A percentile compares a stretch with the other conserved stretches of the same genome.
Conservation (phyloP, 2,888 invertebrate genomes). For the Branchellion lobata region DNA sequence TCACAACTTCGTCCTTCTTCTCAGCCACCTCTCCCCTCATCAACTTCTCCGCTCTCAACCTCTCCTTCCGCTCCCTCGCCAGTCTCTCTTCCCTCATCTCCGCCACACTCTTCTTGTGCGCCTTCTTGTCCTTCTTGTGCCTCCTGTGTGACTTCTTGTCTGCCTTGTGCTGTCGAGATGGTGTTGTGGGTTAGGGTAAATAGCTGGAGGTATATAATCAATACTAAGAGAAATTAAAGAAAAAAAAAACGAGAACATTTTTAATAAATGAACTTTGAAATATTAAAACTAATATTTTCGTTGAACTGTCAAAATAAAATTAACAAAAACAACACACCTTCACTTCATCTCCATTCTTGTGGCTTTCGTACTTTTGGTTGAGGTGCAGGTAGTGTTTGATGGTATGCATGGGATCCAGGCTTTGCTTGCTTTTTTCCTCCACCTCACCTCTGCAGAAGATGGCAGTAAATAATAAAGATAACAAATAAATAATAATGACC, state of each 20-base stretch:
- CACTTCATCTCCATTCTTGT: constrained; percentile 22
- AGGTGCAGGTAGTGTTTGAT: constrained; percentile 47
- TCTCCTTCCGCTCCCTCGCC: constrained; percentile 78
- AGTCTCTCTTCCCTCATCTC: constrained; percentile 76
- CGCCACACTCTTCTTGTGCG: not conserved
- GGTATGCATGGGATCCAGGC: constrained; percentile 56
- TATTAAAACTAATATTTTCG: no score
- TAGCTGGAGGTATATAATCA: no score
- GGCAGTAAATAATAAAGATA: no score
- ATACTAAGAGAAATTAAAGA: no score
- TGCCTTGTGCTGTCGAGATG: no score
- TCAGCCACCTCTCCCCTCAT: not conserved
- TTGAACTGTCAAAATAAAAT: no score
- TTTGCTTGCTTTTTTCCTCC: constrained; percentile 57
- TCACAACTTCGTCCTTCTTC: constrained; percentile 46
- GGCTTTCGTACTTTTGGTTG: constrained; percentile 50
- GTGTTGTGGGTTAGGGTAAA: not conserved
- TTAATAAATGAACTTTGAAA: no score
- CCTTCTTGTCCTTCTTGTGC: no score
- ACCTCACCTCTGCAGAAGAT: constrained; percentile 47
- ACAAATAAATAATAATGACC: no score
- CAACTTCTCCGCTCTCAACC: constrained; percentile 63
- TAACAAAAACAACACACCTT: no score
- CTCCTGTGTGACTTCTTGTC: no score
- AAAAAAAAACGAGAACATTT: no score